Evolutionary conservation across 2,113 vertebrate genomes (phyloP).

Genomic region (Erythrocercus mccallii): DNA sequence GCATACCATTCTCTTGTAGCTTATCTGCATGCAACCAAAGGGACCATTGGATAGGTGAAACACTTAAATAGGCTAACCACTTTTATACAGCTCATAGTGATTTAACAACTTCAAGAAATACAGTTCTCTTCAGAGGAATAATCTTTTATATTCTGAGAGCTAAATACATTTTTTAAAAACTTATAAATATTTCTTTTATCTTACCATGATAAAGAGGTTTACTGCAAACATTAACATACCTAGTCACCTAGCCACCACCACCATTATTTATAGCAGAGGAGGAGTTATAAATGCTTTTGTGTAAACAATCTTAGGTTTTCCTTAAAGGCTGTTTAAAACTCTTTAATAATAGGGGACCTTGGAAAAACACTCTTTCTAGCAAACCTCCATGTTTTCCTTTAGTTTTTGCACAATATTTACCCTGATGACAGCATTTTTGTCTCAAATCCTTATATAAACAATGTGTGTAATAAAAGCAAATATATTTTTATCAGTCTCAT

Average conservation of each 20-base stretch:
- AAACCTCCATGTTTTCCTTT: conserved; percentile 54
- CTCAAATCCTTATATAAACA: conserved; percentile 60
- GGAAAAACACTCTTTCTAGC: conserved; percentile 46
- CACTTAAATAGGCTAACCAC: background rate
- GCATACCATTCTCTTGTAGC: background rate
- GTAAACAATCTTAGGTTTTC: conserved; percentile 69
- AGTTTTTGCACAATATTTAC: conserved; percentile 60
- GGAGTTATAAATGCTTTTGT: conserved; percentile 68
- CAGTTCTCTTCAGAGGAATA: background rate
- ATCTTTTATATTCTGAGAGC: background rate
- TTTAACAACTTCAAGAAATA: background rate
- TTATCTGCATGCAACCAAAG: background rate
- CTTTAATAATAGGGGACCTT: conserved; percentile 26
- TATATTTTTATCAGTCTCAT: conserved; percentile 47
- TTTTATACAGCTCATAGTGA: background rate
- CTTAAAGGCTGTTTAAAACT: conserved; percentile 65
- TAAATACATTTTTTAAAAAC: conserved; percentile 60
- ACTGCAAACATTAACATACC: conserved; percentile 43
- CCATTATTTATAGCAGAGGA: conserved; percentile 61
- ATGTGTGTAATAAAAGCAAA: conserved; percentile 52
- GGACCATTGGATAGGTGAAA: background rate
- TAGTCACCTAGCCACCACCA: no score
- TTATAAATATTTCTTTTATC: conserved; percentile 66
- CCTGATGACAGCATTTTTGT: conserved; percentile 50
- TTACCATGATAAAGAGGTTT: conserved; percentile 60